Evolutionary conservation across 2,888 invertebrate species (phyloP), one percentile per base, ranked within the genome.

Genomic region (Dromius quadrimaculatus): DNA sequence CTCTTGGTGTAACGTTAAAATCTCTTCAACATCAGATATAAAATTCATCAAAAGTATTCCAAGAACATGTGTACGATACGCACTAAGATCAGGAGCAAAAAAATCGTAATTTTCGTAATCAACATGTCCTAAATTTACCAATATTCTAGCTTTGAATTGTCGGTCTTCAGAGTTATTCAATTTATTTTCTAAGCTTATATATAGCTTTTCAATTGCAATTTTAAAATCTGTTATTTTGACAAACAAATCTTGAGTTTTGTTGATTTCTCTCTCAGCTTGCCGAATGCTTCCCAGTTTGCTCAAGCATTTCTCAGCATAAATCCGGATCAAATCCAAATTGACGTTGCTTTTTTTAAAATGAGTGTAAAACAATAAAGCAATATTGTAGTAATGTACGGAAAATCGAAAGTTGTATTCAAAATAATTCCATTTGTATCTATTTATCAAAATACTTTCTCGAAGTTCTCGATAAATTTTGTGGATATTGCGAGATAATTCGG

Each of bases 321-420:
- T 28, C 47, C 45, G 23, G 15, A 43, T 45, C 8, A 43, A 47
- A 19, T 64, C 45, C 20, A 47, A 47, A 34, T 64, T 64, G 9
- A 17, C 47, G 45, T 47, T 47, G 13, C 47, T 32, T 9, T 47
- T 6, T 17, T 64, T 4, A 17, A 9, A 64, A 32, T 45, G 2
- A n/a, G 22, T 19, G 19, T 64, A 64, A 5, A 45, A 32, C 15
- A 47, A 2, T 13, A 47, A 47, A n/a, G 64, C 64, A 28, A 47
- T 17, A 2, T 15, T 64, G 11, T 64, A 64, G 32, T 64, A 64
- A 17, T 45, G 45, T 0, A 17, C 1, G 3, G 19, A 9, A 9
- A 45, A 45, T 28, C 11, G 13, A 9, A 32, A 20, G n/a, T 28
- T 28, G 32, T 64, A 64, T 28, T 64, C 63, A 45, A 45, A 43